Conservation (phyloP, 2,888 invertebrate species). For the Matsumyia berberina region DNA sequence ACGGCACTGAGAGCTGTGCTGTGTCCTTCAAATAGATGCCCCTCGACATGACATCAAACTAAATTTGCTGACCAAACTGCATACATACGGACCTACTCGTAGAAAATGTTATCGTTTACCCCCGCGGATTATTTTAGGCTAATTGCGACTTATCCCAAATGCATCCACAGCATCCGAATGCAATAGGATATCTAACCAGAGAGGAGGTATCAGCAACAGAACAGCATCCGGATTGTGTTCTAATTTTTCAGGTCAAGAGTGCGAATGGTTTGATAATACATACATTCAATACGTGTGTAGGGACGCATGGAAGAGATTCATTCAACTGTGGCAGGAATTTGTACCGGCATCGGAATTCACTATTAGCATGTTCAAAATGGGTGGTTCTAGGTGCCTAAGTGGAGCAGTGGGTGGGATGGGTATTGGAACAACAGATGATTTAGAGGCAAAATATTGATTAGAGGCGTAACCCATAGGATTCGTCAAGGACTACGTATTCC, state of each 20-base stretch:
- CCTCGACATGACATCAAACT: constrained; percentile 5
- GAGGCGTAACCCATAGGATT: background rate
- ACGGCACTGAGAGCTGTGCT: background rate
- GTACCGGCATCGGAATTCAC: background rate
- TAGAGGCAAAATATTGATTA: background rate
- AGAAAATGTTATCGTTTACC: background rate
- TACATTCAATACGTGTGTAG: too few species aligned
- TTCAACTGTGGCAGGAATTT: constrained; percentile 15
- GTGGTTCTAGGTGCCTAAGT: background rate
- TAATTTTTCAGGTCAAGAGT: constrained; percentile 5
- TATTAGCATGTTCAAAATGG: constrained; percentile 8
- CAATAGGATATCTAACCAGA: too few species aligned
- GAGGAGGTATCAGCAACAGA: background rate
- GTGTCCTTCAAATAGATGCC: background rate
- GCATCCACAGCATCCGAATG: background rate
- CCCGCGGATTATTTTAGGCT: background rate
- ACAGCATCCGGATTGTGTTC: background rate
- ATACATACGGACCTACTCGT: background rate
- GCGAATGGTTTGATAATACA: background rate
- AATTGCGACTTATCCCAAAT: constrained; percentile 10
- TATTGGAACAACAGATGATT: too few species aligned
- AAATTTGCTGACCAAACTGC: constrained; percentile 4
- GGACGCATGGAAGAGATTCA: background rate
- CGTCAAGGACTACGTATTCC: background rate
- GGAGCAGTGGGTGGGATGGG: background rate